A percentile compares a stretch with the other conserved stretches of the same genome.
phyloP scores from a whole-genome alignment of 2,113 vertebrate genomes.

The Phaethon lepturus region DNA sequence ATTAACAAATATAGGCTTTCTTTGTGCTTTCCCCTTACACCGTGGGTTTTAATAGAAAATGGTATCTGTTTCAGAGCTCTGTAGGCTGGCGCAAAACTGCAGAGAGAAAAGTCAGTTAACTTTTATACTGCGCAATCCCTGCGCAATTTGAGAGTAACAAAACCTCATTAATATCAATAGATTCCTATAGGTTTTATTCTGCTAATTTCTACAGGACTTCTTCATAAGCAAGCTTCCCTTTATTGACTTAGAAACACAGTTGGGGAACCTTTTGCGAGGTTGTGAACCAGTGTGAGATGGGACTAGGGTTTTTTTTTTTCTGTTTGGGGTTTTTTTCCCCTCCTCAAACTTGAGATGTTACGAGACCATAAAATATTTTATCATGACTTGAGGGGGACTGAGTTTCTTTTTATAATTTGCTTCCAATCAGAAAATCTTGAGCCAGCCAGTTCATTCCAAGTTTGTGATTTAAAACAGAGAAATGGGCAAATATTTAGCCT shows the following conservation, averaged over 20 bases:
- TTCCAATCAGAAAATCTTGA: conserved; percentile 38
- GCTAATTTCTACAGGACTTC: not conserved
- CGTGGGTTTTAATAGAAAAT: not conserved
- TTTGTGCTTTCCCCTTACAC: not conserved
- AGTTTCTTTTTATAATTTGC: not conserved
- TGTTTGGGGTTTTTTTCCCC: not conserved
- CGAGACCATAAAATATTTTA: conserved; percentile 16
- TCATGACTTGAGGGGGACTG: not conserved
- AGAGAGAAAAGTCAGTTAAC: not conserved
- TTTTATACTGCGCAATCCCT: not conserved
- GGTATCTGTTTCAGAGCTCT: not conserved
- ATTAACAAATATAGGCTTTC: not conserved
- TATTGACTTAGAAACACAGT: not conserved
- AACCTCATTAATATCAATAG: not conserved
- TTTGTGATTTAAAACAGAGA: conserved; percentile 53
- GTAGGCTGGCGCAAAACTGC: not conserved
- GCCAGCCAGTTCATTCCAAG: not conserved
- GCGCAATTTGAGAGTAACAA: not conserved
- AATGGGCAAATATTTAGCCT: conserved; percentile 68
- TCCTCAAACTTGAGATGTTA: not conserved
- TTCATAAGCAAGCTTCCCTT: not conserved
- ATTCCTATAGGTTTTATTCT: not conserved
- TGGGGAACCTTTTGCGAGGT: not conserved
- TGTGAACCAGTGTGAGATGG: not conserved
- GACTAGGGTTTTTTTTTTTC: accelerated